phyloP scores from a whole-genome alignment of 2,797 vertebrate species.

The Miichthys miiuy region DNA sequence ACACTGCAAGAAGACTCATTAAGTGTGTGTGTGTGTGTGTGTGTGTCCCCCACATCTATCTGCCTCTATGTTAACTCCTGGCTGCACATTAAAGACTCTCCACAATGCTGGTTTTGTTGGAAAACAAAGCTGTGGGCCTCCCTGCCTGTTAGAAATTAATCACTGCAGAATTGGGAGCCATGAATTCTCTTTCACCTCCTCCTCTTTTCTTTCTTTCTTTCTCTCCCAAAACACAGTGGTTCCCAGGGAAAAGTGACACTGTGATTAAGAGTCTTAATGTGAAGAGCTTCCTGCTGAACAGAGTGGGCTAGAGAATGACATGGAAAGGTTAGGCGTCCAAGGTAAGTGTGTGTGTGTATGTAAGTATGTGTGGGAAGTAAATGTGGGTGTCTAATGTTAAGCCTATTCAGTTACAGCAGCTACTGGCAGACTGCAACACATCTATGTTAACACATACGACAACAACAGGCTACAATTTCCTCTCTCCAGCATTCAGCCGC shows the following conservation, averaged over 20 bases:
- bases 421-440: conserved; percentile 17
- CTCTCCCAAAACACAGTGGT: conserved; percentile 29
- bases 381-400: conserved; percentile 10
- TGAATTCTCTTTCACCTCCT: conserved; percentile 42
- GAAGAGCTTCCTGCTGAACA: conserved; percentile 58
- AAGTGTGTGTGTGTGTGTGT: conserved; percentile 3
- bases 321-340: conserved; percentile 30
- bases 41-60: not conserved
- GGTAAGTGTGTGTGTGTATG: conserved; percentile 28
- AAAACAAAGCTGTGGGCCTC: conserved; percentile 49
- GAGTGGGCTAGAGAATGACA: conserved; percentile 39
- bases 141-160: conserved; percentile 54
- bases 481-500: conserved; percentile 20
- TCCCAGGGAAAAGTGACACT: conserved; percentile 64
- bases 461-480: not conserved
- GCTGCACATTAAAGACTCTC: conserved; percentile 26
- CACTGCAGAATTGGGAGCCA: conserved; percentile 44
- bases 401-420: conserved; percentile 9
- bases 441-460: conserved; percentile 25
- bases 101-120: conserved; percentile 54
- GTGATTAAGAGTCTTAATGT: conserved; percentile 64
- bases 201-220: conserved; percentile 33
- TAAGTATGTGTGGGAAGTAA: conserved; percentile 14
- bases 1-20: not conserved
- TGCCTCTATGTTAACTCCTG: conserved; percentile 23